phyloP scores from a whole-genome alignment of 2,113 vertebrate species.

The Amblyornis subalaris region DNA sequence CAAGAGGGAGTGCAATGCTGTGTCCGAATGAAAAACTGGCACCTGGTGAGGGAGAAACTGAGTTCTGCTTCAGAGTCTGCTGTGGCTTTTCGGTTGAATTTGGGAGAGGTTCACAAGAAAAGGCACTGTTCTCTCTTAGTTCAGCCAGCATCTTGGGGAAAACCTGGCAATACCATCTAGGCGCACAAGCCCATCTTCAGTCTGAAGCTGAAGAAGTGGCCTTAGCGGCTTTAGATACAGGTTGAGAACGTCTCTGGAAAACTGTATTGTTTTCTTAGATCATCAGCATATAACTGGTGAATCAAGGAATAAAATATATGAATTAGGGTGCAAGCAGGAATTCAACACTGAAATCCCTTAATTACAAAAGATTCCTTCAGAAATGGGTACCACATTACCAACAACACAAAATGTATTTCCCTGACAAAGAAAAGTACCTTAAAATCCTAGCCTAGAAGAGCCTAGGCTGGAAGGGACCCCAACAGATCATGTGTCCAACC shows the following conservation, averaged over 20 bases:
- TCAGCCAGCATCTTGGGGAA: background rate
- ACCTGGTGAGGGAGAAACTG: background rate
- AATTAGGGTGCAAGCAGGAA: background rate
- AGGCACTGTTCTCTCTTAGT: background rate
- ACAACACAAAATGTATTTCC: background rate
- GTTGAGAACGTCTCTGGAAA: background rate
- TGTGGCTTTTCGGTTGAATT: background rate
- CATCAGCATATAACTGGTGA: background rate
- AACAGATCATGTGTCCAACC: background rate
- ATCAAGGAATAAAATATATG: background rate
- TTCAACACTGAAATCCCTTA: background rate
- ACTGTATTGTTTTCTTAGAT: background rate
- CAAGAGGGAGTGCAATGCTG: background rate
- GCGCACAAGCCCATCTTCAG: background rate
- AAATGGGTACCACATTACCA: background rate
- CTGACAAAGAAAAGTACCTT: background rate
- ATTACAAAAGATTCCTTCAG: background rate
- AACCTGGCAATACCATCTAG: background rate
- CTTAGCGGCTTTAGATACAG: background rate
- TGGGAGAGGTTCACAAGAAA: background rate
- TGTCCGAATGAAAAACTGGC: background rate
- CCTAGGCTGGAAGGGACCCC: background rate
- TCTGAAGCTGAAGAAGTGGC: background rate
- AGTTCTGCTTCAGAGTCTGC: background rate
- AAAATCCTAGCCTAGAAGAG: background rate